Conservation (phyloP, 2,888 invertebrate genomes). For the Drosophila siamana region DNA sequence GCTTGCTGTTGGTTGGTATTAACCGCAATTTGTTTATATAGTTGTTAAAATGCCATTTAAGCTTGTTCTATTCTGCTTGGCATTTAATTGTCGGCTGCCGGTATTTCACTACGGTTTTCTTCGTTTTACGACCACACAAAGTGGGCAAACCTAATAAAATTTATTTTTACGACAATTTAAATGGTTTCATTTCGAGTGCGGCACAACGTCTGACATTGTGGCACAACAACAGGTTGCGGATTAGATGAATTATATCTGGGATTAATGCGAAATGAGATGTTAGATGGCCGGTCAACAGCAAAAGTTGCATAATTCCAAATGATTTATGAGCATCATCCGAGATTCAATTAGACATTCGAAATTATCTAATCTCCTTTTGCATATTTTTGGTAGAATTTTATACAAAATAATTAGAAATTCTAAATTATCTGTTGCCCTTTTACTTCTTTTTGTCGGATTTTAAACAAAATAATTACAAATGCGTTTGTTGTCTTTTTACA, state of each 20-base stretch:
- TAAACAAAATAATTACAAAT: no score
- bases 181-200: constrained; percentile 63
- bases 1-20: constrained; percentile 61
- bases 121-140: constrained; percentile 79
- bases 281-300: not conserved
- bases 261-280: constrained; percentile 11
- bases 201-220: constrained; percentile 13
- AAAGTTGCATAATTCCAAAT: not conserved
- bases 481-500: no score
- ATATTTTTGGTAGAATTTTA: no score
- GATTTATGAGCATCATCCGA: not conserved
- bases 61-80: constrained; percentile 74
- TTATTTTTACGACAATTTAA: constrained; percentile 82
- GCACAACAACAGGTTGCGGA: constrained; percentile 47
- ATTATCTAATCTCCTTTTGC: no score
- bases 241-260: constrained; percentile 16
- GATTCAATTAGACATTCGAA: not conserved
- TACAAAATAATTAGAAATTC: no score
- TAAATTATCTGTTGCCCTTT: no score
- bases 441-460: no score
- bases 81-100: constrained; percentile 76
- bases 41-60: constrained; percentile 79
- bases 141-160: constrained; percentile 72
- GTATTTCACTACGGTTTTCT: constrained; percentile 33
- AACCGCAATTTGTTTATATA: constrained; percentile 83